These are phyloP conservation scores for Subacronicta megacephala DNA, from an alignment of 2,888 invertebrate species.

Conservation along the genomic window DNA sequence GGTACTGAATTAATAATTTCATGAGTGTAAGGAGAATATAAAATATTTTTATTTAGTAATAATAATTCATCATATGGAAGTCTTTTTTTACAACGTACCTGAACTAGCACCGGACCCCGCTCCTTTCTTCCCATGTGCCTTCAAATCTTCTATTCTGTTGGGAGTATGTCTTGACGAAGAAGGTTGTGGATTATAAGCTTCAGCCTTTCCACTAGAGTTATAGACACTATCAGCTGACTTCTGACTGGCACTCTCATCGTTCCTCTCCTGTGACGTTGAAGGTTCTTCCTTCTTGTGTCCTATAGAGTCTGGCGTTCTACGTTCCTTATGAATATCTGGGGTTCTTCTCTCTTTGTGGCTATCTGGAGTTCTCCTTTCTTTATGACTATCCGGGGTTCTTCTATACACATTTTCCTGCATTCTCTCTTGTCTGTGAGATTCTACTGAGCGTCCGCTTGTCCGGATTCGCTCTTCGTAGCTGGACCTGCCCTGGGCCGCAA, in stretches of 20 bases:
- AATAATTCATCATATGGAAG: too few species aligned
- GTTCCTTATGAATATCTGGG: constrained; percentile 67
- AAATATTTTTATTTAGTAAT: too few species aligned
- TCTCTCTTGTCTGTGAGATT: constrained; percentile 70
- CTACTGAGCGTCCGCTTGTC: constrained; percentile 81
- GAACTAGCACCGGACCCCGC: constrained; percentile 91
- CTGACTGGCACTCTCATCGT: constrained; percentile 84
- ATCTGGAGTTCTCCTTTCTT: constrained; percentile 73
- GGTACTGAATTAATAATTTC: too few species aligned
- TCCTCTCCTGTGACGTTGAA: constrained; percentile 71
- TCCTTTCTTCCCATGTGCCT: constrained; percentile 82
- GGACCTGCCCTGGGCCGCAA: constrained; percentile 78
- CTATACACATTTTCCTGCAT: constrained; percentile 76
- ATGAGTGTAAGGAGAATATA: too few species aligned
- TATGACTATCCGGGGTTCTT: constrained; percentile 78
- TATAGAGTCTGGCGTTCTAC: constrained; percentile 79
- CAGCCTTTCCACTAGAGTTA: constrained; percentile 86
- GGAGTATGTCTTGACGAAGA: constrained; percentile 86
- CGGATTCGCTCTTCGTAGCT: constrained; percentile 84
- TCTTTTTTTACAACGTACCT: constrained; percentile 64
- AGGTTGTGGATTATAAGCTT: constrained; percentile 80
- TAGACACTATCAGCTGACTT: constrained; percentile 90
- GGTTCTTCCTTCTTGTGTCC: constrained; percentile 77
- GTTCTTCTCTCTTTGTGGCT: constrained; percentile 75
- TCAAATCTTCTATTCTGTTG: constrained; percentile 85